Conservation (phyloP, 2,113 vertebrate species). For the Machaerirhynchus nigripectus region DNA sequence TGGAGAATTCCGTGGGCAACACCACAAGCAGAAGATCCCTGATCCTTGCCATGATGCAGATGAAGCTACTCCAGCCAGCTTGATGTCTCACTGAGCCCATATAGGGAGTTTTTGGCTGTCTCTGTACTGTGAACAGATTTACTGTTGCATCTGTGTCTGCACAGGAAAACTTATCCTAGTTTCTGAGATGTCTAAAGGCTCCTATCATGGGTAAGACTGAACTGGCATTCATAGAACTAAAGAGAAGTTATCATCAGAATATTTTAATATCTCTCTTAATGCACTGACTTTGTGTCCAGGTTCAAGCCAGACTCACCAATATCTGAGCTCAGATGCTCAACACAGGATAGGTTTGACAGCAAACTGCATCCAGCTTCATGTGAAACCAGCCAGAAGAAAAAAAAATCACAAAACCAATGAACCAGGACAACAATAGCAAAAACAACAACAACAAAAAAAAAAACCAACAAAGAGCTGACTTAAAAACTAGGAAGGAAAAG, state of each 20-base stretch:
- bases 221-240: not conserved
- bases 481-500: not conserved
- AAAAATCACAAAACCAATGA: not conserved
- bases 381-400: not conserved
- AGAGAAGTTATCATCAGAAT: not conserved
- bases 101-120: not conserved
- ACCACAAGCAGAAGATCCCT: not conserved
- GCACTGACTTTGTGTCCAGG: not conserved
- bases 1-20: not conserved
- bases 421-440: not conserved
- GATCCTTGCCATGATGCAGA: not conserved
- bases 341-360: not conserved
- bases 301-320: not conserved
- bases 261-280: not conserved
- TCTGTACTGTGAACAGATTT: not conserved
- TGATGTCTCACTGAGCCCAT: not conserved
- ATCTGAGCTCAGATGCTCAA: not conserved
- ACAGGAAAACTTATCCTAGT: not conserved
- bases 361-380: not conserved
- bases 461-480: not conserved
- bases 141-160: not conserved
- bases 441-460: not conserved
- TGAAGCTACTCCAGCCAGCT: not conserved
- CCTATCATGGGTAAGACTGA: not conserved
- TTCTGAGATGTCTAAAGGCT: not conserved